Base-by-base conservation (phyloP, 35 echinoderm and acorn worm species). In the Heliocidaris erythrogramma region DNA sequence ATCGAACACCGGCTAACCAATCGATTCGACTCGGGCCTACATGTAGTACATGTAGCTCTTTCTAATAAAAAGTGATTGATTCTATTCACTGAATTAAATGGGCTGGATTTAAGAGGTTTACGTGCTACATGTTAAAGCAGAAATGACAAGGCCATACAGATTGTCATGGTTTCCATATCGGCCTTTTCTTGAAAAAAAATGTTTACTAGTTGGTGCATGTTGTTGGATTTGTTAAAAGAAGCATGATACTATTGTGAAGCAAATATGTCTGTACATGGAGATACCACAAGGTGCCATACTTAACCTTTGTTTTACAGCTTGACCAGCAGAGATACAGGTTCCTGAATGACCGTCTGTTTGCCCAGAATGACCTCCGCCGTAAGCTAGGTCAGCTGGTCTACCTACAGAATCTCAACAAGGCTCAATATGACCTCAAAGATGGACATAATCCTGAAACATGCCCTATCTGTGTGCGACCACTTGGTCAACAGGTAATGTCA, bases 301-400 rank as follows among this genome's bases (percentile, higher is more conserved):
- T 42, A 42, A 11, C 78, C 13, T 94, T 31, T 96, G 16, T 94
- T 6, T 92, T 65, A 5, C 71, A 99, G 98, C 52, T 99, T 48
- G 94, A 96, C 32, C 94, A 96, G 18, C 97, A 97, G 90, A 56
- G 97, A 30, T 88, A 94, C 30, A 99, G 97, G 86, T 89, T 96
- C 21, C 84, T 99, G 86, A 96, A 96, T 53, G 98, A 99, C 56
- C 93, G 95, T 52, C 78, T 94, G 30, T 47, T 99, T 27, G 98
- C 98, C 10, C 86, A 85, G 69, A 95, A 93, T 95, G 98, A 99
- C 48, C 94, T 99, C 2, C 86, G 96, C 16, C 95, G 94, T 32
- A 99, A 99, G 92, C 86, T 97, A 84, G 97, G 98, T 27, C 98
- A 99, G 97, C 69, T 97, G 96, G 90, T 99, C 9, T 99, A 99